phyloP scores from a whole-genome alignment of 2,113 vertebrate genomes.

The Glaucomys volans region DNA sequence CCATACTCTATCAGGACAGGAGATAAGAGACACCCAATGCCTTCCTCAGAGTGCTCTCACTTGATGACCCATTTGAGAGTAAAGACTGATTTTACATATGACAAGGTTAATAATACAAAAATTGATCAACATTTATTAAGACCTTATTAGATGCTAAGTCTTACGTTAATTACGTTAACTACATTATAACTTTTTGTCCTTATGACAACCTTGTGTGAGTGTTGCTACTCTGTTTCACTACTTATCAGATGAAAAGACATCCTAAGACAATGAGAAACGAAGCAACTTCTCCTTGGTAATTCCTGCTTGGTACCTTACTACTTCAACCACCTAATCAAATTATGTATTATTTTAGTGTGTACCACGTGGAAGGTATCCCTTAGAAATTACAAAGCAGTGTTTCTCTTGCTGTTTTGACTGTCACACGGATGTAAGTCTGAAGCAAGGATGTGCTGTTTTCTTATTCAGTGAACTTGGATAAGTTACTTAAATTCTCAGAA shows the following conservation, averaged over 20 bases:
- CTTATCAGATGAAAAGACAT: not conserved
- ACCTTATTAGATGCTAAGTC: not conserved
- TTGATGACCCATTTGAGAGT: not conserved
- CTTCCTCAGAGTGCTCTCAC: not conserved
- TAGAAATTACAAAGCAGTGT: not conserved
- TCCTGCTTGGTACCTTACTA: not conserved
- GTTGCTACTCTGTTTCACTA: not conserved
- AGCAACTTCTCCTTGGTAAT: not conserved
- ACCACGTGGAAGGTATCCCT: not conserved
- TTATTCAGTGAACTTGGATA: not conserved
- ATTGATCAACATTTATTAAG: slow-evolving; percentile 6
- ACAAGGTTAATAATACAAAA: not conserved
- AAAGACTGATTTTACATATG: not conserved
- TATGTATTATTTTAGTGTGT: not conserved
- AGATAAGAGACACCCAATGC: not conserved
- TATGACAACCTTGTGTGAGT: not conserved
- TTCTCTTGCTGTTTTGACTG: not conserved
- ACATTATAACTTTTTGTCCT: not conserved
- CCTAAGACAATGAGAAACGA: not conserved
- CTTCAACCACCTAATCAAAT: not conserved
- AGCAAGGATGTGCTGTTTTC: not conserved
- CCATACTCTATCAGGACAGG: not conserved
- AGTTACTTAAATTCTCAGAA: slow-evolving; percentile 22
- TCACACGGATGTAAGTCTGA: not conserved
- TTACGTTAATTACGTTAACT: not conserved